Evolutionary conservation across 2,888 invertebrate genomes (phyloP), one percentile per base, ranked within the genome.

Genomic region (Oligia fasciuncula): DNA sequence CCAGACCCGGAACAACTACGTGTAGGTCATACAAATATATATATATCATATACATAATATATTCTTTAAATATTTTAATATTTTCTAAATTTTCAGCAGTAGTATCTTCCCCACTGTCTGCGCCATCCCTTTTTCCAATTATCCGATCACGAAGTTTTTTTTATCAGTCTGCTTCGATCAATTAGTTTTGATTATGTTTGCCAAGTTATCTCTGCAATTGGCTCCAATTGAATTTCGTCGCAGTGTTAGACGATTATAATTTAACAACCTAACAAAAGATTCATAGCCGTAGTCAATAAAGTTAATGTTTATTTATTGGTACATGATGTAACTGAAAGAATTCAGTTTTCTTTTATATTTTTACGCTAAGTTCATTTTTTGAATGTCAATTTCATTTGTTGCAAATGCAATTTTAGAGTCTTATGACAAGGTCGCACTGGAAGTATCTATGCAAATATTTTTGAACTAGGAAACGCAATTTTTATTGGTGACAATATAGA

Each of bases 331-430:
- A 54, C n/a, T 66, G 65, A 35, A 66, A 71, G 17, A 69, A 14
- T 46, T 2, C 19, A 66, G 54, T 67, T 60, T 66, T 69, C 29
- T 62, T 60, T 70, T 43, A 68, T 46, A 54, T 84, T 73, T 76
- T 63, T 46, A 66, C 54, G 19, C 3, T 67, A 67, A 73, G 77
- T 73, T 69, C 6, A 54, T 63, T 70, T 70, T 84, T 69, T 73
- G 0, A 68, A 74, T 83, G 76, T 76, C 62, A 78, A 19, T 57
- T 78, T 88, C 8, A 79, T 79, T 68, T 60, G 67, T 79, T 74
- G 73, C 40, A 77, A 87, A 75, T 87, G 72, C 76, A 85, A 73
- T 80, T 80, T 73, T 80, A 70, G 23, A 70, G 63, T 70, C 11
- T 23, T 77, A 65, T 79, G 65, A 54, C 71, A 85, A 76, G 78